Conservation (phyloP, 35 echinoderm and acorn worm species). For the Holothuria glaberrima region DNA sequence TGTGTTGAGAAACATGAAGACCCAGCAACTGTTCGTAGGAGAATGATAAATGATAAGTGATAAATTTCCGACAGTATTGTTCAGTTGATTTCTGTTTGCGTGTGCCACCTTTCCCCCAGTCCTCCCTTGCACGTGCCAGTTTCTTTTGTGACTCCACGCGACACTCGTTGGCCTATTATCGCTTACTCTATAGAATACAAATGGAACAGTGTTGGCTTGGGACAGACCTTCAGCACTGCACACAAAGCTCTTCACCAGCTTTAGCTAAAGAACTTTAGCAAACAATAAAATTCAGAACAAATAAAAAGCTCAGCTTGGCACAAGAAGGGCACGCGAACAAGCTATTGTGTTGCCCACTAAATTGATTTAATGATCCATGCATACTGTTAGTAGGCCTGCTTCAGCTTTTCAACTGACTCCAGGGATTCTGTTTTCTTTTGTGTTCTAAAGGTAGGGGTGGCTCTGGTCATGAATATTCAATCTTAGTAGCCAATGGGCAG, state of each 20-base stretch:
- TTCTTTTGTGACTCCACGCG: constrained; percentile 48
- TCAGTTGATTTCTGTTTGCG: constrained; percentile 39
- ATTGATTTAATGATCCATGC: constrained; percentile 36
- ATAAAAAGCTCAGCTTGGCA: constrained; percentile 25
- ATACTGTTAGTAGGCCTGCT: neutral
- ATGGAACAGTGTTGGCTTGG: constrained; percentile 13
- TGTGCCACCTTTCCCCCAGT: constrained; percentile 22
- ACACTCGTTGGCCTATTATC: constrained; percentile 23
- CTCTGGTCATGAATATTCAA: constrained; percentile 26
- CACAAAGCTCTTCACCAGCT: constrained; percentile 42
- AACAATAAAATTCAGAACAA: constrained; percentile 32
- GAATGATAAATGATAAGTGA: constrained; percentile 18
- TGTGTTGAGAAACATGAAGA: too few species aligned
- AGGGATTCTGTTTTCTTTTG: neutral
- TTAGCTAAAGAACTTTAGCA: constrained; percentile 39
- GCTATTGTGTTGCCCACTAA: constrained; percentile 26
- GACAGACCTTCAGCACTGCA: constrained; percentile 37
- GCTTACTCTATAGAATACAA: constrained; percentile 17
- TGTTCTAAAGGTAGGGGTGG: neutral
- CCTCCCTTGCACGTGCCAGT: constrained; percentile 5
- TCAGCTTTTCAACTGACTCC: neutral
- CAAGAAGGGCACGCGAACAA: constrained; percentile 43
- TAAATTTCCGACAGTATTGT: constrained; percentile 29
- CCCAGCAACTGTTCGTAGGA: neutral
- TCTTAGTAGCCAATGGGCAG: constrained; percentile 3